Evolutionary conservation across 2,113 vertebrate genomes (phyloP).

Genomic region (Mormyrus lacerda): DNA sequence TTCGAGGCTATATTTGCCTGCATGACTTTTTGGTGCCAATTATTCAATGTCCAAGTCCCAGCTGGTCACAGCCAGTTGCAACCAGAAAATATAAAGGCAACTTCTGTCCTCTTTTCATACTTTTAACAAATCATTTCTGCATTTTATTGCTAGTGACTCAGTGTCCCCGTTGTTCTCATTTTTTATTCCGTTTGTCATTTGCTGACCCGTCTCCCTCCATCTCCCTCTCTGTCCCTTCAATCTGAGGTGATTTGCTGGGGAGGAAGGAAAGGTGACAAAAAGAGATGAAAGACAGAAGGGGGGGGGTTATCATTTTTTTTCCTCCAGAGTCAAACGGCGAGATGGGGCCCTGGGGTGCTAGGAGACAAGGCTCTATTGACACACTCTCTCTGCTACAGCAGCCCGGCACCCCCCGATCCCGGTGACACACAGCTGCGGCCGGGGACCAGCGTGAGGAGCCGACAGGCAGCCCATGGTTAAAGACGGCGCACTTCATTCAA

Average conservation of each 20-base stretch:
- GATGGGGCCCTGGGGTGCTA: neutral
- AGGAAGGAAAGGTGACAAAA: conserved; percentile 12
- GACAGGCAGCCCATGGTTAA: neutral
- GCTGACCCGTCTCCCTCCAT: conserved; percentile 1
- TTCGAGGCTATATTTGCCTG: neutral
- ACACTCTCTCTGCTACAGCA: neutral
- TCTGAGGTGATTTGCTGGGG: neutral
- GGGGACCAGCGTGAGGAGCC: neutral
- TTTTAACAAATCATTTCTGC: conserved; percentile 51
- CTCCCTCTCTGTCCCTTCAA: neutral
- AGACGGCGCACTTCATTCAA: neutral
- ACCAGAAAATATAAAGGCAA: conserved; percentile 3
- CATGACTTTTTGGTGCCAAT: conserved; percentile 8
- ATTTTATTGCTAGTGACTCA: conserved; percentile 58
- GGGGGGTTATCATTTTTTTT: neutral
- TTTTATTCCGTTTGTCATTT: conserved; percentile 42
- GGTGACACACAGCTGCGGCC: conserved; percentile 43
- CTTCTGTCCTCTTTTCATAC: conserved; percentile 35
- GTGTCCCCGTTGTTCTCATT: conserved; percentile 41
- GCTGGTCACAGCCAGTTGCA: conserved; percentile 40
- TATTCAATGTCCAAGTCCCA: conserved; percentile 36
- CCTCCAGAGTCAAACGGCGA: neutral
- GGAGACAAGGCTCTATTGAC: conserved; percentile 20
- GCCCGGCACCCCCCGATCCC: conserved; percentile 7
- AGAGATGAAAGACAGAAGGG: neutral